Evolutionary conservation across 2,113 vertebrate species (phyloP).

Genomic region (Hippocampus comes): DNA sequence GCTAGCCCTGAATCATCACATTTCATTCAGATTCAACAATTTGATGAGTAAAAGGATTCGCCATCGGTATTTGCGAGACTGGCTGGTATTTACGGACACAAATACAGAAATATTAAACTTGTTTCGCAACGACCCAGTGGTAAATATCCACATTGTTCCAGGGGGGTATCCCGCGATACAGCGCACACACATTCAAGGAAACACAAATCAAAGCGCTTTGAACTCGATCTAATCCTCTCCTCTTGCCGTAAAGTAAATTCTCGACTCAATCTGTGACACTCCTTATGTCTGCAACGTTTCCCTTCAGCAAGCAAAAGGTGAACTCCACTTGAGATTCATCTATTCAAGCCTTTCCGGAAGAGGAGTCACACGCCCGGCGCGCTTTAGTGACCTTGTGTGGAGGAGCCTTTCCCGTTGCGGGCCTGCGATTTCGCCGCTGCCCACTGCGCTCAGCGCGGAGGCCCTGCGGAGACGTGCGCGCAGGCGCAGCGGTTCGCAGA

Average conservation of each 20-base stretch:
- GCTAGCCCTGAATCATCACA: too few relatives aligned
- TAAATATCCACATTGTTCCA: neutral
- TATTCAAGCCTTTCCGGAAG: constrained; percentile 46
- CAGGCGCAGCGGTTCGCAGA: constrained; percentile 40
- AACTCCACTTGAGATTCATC: constrained; percentile 53
- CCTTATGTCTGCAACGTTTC: constrained; percentile 24
- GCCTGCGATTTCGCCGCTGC: constrained; percentile 49
- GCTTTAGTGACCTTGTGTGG: constrained; percentile 56
- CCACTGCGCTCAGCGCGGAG: constrained; percentile 43
- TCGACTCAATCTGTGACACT: neutral
- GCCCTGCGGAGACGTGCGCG: constrained; percentile 49
- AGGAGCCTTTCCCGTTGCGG: constrained; percentile 46
- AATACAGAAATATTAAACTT: neutral
- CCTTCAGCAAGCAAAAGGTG: neutral
- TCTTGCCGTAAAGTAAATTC: constrained; percentile 11
- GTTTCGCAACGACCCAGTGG: neutral
- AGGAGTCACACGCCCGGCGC: neutral
- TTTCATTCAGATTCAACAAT: too few relatives aligned
- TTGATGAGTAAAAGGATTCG: too few relatives aligned
- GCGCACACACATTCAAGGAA: neutral
- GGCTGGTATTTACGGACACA: neutral
- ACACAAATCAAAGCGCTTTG: neutral
- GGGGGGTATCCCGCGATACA: neutral
- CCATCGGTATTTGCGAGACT: neutral
- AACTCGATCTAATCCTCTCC: constrained; percentile 3